A percentile compares a stretch with the other conserved stretches of the same genome.
phyloP scores from a whole-genome alignment of 2,113 vertebrate genomes.

The Mesocricetus auratus region DNA sequence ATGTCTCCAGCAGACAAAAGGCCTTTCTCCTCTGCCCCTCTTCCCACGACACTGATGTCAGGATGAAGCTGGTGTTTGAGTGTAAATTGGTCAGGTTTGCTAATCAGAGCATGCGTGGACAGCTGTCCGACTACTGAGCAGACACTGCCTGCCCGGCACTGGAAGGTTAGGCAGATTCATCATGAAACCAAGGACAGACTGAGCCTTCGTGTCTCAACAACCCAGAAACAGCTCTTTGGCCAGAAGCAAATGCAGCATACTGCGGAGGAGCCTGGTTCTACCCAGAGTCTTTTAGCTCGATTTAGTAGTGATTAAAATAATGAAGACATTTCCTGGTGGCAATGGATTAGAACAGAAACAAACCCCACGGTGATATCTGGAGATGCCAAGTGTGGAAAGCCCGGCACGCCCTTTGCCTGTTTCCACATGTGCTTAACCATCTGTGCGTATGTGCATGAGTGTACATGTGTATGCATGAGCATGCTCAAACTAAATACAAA shows the following conservation, averaged over 20 bases:
- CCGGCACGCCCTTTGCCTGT: not conserved
- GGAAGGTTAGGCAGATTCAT: not conserved
- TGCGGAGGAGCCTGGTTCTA: not conserved
- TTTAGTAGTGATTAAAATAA: conserved; percentile 31
- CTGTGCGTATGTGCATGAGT: not conserved
- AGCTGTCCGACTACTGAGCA: not conserved
- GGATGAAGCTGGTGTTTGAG: conserved; percentile 31
- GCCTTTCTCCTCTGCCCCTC: not conserved
- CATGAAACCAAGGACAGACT: not conserved
- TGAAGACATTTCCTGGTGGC: conserved; percentile 39
- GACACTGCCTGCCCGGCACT: not conserved
- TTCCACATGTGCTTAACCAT: not conserved
- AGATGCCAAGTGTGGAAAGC: not conserved
- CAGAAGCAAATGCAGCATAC: not conserved
- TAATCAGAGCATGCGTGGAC: not conserved
- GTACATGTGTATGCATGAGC: not conserved
- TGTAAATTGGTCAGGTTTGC: conserved; percentile 14
- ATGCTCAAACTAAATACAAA: not conserved
- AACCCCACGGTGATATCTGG: not conserved
- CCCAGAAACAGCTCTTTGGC: not conserved
- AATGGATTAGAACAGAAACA: conserved; percentile 41
- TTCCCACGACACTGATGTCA: not conserved
- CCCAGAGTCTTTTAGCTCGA: not conserved
- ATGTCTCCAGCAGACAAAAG: not conserved
- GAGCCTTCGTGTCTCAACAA: not conserved